Conservation (phyloP, 2,888 invertebrate species). For the Ceriagrion tenellum region DNA sequence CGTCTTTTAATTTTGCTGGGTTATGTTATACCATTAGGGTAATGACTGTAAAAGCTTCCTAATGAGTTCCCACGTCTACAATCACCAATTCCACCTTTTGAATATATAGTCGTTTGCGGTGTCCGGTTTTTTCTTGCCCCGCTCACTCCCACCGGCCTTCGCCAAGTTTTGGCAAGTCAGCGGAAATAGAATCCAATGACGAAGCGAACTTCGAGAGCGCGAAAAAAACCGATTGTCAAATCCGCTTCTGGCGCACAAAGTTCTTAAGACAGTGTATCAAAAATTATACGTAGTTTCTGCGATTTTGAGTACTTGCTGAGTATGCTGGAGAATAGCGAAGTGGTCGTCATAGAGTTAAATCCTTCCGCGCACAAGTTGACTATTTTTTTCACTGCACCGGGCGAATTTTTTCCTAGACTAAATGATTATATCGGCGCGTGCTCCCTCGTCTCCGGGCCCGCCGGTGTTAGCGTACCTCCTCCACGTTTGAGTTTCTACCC, state of each 20-base stretch:
- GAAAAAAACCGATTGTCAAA: background rate
- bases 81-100: background rate
- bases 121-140: background rate
- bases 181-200: background rate
- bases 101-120: constrained; percentile 9
- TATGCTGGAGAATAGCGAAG: background rate
- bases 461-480: background rate
- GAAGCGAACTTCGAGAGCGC: background rate
- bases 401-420: constrained; percentile 6
- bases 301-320: background rate
- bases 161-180: background rate
- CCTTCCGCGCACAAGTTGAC: background rate
- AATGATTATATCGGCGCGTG: background rate
- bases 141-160: background rate
- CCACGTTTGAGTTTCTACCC: constrained; percentile 73
- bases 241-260: background rate
- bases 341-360: background rate
- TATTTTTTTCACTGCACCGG: background rate
- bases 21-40: background rate
- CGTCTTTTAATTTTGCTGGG: background rate
- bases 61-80: background rate
- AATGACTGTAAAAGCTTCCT: background rate
- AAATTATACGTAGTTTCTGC: background rate
- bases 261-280: background rate
- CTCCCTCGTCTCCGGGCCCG: constrained; percentile 60